phyloP scores from a whole-genome alignment of 1,140 invertebrate genomes.

The Tetramorium alpestre region DNA sequence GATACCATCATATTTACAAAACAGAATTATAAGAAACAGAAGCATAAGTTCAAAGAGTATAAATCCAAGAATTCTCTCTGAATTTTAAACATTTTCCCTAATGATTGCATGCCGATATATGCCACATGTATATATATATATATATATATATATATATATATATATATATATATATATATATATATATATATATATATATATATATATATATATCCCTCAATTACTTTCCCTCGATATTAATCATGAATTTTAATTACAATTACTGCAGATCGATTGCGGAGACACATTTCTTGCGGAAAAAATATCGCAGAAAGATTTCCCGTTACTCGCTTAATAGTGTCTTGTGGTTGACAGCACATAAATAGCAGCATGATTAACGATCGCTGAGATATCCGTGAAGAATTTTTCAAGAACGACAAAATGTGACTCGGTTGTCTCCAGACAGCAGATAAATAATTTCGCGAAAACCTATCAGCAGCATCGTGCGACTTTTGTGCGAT shows the following conservation, averaged over 20 bases:
- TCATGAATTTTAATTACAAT: slow-evolving; percentile 30
- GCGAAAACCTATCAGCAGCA: slow-evolving; percentile 8
- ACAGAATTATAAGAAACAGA: neutral
- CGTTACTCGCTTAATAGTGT: neutral
- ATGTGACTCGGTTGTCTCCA: slow-evolving; percentile 20
- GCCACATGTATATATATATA: neutral
- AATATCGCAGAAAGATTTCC: slow-evolving; percentile 1
- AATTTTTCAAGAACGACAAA: slow-evolving; percentile 26
- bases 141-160: neutral
- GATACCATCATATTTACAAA: neutral
- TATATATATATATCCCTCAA: neutral
- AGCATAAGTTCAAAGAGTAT: neutral
- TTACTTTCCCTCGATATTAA: neutral
- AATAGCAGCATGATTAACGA: slow-evolving; percentile 63
- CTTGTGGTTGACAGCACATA: slow-evolving; percentile 41
- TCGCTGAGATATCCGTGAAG: slow-evolving; percentile 4
- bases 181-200: neutral
- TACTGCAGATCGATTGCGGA: neutral
- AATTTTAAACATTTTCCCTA: neutral
- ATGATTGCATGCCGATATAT: neutral
- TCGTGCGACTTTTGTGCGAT: neutral
- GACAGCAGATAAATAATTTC: slow-evolving; percentile 29
- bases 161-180: neutral
- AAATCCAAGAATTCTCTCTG: neutral
- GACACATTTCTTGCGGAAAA: neutral